These are phyloP conservation scores for Aricia agestis DNA, from an alignment of 1,140 invertebrate species.

Conservation along the genomic window DNA sequence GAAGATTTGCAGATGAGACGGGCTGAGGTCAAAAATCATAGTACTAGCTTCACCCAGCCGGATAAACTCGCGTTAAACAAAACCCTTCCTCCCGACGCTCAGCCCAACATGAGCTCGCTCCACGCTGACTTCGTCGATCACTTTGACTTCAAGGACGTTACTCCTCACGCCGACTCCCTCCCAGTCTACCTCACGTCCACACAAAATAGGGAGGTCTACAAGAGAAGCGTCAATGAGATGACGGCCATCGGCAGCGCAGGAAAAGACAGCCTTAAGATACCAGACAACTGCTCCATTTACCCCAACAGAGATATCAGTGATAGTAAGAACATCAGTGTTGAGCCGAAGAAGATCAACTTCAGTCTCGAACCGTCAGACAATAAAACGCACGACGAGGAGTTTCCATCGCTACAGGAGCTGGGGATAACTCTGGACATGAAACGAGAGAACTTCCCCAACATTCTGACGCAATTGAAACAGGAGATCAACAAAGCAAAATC, in stretches of 20 bases:
- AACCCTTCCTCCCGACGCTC: constrained; percentile 55
- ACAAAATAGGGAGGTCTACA: constrained; percentile 55
- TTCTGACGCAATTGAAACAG: constrained; percentile 75
- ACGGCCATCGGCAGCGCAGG: constrained; percentile 54
- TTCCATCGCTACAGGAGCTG: constrained; percentile 55
- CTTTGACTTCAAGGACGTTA: constrained; percentile 41
- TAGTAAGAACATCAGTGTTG: constrained; percentile 57
- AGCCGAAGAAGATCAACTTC: constrained; percentile 72
- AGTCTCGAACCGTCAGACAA: constrained; percentile 58
- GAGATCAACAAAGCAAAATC: constrained; percentile 74
- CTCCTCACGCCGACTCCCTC: constrained; percentile 57
- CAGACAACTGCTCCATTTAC: constrained; percentile 71
- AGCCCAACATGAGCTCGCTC: constrained; percentile 59
- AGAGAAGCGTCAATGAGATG: constrained; percentile 72
- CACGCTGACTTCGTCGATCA: constrained; percentile 49
- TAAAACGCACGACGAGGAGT: constrained; percentile 49
- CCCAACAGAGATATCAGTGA: constrained; percentile 66
- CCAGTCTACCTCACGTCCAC: constrained; percentile 61
- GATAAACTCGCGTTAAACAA: constrained; percentile 43
- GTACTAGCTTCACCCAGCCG: constrained; percentile 38
- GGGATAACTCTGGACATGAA: constrained; percentile 60
- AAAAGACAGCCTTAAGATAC: constrained; percentile 49
- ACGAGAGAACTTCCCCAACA: constrained; percentile 64
- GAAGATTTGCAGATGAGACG: constrained; percentile 77
- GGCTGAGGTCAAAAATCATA: constrained; percentile 56